phyloP scores from a whole-genome alignment of 2,797 vertebrate genomes.

The Capromys pilorides region DNA sequence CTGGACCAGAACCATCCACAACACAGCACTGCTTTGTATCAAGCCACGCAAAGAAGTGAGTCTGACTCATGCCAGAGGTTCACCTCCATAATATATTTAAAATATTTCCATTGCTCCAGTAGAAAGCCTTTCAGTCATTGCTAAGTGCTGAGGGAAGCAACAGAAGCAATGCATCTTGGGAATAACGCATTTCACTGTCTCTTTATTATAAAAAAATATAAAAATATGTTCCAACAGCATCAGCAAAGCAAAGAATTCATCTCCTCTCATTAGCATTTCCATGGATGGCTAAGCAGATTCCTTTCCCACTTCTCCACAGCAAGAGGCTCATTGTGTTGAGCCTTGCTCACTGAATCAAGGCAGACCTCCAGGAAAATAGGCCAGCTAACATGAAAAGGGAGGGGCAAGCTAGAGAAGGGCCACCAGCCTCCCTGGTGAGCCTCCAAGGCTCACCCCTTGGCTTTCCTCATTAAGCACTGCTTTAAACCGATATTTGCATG shows the following conservation, averaged over 20 bases:
- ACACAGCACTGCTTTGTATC: neutral
- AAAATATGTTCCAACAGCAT: conserved; percentile 78
- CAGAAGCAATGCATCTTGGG: conserved; percentile 58
- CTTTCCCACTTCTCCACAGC: conserved; percentile 40
- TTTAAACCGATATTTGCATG: conserved; percentile 51
- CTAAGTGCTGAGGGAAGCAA: conserved; percentile 57
- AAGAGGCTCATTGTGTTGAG: conserved; percentile 66
- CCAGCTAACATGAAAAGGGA: neutral
- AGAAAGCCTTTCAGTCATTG: neutral
- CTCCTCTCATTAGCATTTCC: conserved; percentile 80
- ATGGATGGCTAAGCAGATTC: conserved; percentile 76
- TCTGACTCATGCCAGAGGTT: conserved; percentile 43
- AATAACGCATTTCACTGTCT: conserved; percentile 67
- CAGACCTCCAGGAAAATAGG: conserved; percentile 62
- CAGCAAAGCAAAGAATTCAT: conserved; percentile 73
- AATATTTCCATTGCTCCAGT: conserved; percentile 2
- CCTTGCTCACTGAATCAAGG: conserved; percentile 65
- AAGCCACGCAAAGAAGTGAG: neutral
- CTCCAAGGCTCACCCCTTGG: neutral
- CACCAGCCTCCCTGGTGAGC: neutral
- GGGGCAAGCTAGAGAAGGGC: neutral
- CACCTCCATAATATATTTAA: conserved; percentile 11
- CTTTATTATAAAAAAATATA: conserved; percentile 74
- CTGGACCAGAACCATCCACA: neutral
- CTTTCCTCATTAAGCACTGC: conserved; percentile 39